Base-by-base conservation (phyloP, 2,888 invertebrate species). In the Mactromeris polynyma region DNA sequence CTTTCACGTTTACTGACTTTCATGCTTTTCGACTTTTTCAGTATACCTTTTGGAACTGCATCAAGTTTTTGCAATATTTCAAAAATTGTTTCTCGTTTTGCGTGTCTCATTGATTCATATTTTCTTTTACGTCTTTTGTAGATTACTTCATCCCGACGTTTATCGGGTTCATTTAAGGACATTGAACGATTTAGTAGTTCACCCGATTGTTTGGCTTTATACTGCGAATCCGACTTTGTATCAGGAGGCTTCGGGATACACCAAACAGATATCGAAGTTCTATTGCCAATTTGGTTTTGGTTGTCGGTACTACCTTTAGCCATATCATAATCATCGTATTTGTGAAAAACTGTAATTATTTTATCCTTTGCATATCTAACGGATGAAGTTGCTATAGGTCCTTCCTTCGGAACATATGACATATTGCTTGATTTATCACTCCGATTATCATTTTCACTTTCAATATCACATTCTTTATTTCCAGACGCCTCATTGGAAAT, bases 1-100 rank as follows among this genome's bases (percentile, higher is more conserved):
- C 14, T 33, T 33, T 36, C 73, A 17, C 26, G 73, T 26, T 82
- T 69, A 33, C 17, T 69, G 6, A 83, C 42, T 46, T 73, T 40
- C 38, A 84, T 51, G n/a, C 84, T 84, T 78, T 51, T 82, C 14
- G 86, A 82, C 31, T 81, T 87, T 31, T 87, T 87, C 19, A 87
- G n/a, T 40, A 87, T 87, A 38, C 86, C 82, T 36, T 77, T 82
- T 21, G 86, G 86, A 46, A 77, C 58, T 31, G 73, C 73, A 9
- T 87, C 58, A 40, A 82, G 86, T 40, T 73, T 87, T 40, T 78
- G 78, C 33, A 87, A 21, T 38, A 40, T 73, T 33, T 77, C 77
- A 83, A 87, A 87, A 31, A 82, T 77, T 17, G 86, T 82, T 31
- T 82, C 78, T 58, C 58, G 64, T 38, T 73, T 81, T 17, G 86